Evolutionary conservation across 2,888 invertebrate species (phyloP), one percentile per base, ranked within the genome.

Genomic region (Microctonus brassicae): DNA sequence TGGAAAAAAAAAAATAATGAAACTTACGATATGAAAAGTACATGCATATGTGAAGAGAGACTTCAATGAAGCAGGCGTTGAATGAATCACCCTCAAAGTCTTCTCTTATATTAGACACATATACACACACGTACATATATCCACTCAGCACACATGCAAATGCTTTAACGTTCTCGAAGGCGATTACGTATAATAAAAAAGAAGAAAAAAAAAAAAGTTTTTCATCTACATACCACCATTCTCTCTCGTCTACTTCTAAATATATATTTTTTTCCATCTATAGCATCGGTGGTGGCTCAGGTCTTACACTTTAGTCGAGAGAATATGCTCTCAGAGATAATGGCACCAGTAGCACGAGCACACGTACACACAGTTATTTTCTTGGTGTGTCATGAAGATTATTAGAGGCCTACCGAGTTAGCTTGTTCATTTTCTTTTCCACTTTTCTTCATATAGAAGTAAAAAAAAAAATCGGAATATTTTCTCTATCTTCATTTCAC

Each of bases 281-380:
- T 47, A 20, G 47, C 47, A 17, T n/a, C 7, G 17, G 47, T 47
- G 47, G 47, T 7, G 47, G 17, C 17, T 17, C 47, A 47, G 47
- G 47, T 5, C 47, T 7, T 73, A 70, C 76, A 77, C 77, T 80
- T 80, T 78, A 67, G 47, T 61, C 64, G 72, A 79, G 76, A 42
- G 76, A 81, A 82, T 81, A 81, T 78, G 78, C 79, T 82, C 77
- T 81, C 78, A 77, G 78, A 81, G 81, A 79, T 82, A 82, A 82
- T 82, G 76, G 75, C 65, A 69, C 34, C 57, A 68, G 34, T 67
- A 17, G 47, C 17, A n/a, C 47, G 17, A 17, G 17, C 47, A 47
- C 17, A 47, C 47, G 17, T 47, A 47, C 7, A 47, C 9, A 47
- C 7, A 47, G 17, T 67, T 34, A 69, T 73, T 74, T 64, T 70